These are phyloP conservation scores for Climacteris rufus DNA, from an alignment of 2,113 vertebrate species.

Conservation along the genomic window DNA sequence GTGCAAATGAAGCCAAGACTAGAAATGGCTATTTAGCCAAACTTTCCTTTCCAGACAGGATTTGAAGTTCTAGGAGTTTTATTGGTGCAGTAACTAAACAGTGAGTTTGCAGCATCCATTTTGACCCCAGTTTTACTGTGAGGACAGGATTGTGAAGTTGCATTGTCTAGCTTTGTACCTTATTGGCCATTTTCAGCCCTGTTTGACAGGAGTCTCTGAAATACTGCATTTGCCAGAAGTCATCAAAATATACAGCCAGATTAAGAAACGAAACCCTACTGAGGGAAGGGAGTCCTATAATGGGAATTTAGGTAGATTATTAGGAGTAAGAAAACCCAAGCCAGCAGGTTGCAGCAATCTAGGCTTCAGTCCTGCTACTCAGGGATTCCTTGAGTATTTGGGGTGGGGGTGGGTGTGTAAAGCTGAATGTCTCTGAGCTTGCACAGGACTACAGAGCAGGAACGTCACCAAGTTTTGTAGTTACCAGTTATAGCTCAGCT, in stretches of 20 bases:
- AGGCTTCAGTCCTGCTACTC: not conserved
- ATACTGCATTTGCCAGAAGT: not conserved
- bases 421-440: not conserved
- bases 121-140: not conserved
- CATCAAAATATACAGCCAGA: not conserved
- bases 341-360: not conserved
- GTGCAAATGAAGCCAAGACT: not conserved
- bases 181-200: not conserved
- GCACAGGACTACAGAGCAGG: not conserved
- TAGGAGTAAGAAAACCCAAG: not conserved
- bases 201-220: not conserved
- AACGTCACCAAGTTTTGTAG: not conserved
- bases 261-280: not conserved
- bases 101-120: not conserved
- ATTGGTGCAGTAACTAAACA: not conserved
- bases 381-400: not conserved
- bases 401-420: not conserved
- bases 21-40: not conserved
- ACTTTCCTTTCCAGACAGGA: not conserved
- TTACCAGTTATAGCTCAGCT: conserved; percentile 11
- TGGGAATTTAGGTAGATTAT: not conserved
- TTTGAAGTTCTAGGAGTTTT: not conserved
- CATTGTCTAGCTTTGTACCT: not conserved
- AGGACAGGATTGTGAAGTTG: not conserved
- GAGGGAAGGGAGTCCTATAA: not conserved